Evolutionary conservation across 2,888 invertebrate genomes (phyloP), one percentile per base, ranked within the genome.

Genomic region (Drosophila aldrichi): DNA sequence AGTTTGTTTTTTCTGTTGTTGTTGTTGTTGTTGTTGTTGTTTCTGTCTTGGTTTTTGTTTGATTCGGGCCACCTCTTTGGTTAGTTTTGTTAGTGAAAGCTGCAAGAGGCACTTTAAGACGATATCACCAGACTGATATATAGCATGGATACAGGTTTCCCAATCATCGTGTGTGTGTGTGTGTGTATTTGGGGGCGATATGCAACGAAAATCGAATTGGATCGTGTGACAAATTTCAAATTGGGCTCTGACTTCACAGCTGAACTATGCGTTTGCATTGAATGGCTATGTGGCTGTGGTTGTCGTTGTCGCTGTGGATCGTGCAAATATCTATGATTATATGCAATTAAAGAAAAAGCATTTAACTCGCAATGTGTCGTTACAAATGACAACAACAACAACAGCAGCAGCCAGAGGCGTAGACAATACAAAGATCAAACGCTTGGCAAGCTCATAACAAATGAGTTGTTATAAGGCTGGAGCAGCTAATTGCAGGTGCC

Each of bases 401-500:
- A 59, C 56, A 73, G 36, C 58, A 51, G 48, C 65, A 66, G 12
- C 20, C 20, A 56, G 43, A 54, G n/a, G 29, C 14, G 32, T 55
- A 61, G 48, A 70, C 61, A 74, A 62, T 54, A 69, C 52, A 81
- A 70, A 82, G 55, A 66, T 59, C 76, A 70, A 74, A 49, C 62
- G 66, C 41, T 55, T 62, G 51, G 62, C 66, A 67, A 77, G 69
- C 73, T 82, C 72, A 66, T 87, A 81, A 73, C 68, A 83, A 87
- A 73, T 84, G 64, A 84, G 73, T 84, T 84, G 79, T 79, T 89
- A 60, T 82, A 66, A 88, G 80, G 88, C 88, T 77, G 74, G 67
- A 82, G 61, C 71, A 69, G 82, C 84, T 84, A 84, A 84, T 84
- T 84, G 89, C 89, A 82, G 89, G 64, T 77, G 84, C 82, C 66